These are phyloP conservation scores for Aspiorhynchus laticeps DNA, from an alignment of 2,113 vertebrate genomes.

Conservation along the genomic window DNA sequence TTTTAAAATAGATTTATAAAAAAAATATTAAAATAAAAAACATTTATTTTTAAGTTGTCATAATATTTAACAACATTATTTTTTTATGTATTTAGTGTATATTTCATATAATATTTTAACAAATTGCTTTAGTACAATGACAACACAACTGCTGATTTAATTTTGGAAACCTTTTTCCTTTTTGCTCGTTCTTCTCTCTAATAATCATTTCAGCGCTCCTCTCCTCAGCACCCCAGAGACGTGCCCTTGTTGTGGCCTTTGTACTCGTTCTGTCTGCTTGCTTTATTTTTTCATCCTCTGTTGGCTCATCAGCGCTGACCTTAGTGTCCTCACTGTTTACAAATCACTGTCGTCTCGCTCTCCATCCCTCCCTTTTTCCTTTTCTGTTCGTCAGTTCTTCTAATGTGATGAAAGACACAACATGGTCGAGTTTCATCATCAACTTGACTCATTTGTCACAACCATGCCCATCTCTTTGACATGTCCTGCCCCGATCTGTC, in stretches of 20 bases:
- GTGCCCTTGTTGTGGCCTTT: background rate
- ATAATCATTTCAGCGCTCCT: background rate
- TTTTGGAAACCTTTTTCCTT: background rate
- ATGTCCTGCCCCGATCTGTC: background rate
- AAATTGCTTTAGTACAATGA: background rate
- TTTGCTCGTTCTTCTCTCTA: background rate
- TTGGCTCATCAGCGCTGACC: constrained; percentile 42
- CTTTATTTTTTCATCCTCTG: constrained; percentile 37
- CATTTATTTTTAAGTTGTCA: too few species aligned
- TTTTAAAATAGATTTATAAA: too few species aligned
- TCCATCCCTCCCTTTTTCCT: background rate
- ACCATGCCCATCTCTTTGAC: background rate
- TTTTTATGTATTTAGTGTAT: background rate
- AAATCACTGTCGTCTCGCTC: background rate
- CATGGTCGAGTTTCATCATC: background rate
- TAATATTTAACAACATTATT: background rate
- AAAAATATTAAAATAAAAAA: too few species aligned
- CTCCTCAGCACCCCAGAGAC: constrained; percentile 25
- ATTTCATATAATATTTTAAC: background rate
- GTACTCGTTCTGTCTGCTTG: background rate
- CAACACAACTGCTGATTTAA: background rate
- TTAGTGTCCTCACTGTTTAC: constrained; percentile 1
- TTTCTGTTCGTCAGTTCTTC: background rate
- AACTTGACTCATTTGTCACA: background rate
- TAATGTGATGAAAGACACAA: background rate